phyloP scores from a whole-genome alignment of 2,888 invertebrate species.

The Oscheius myriophilus region DNA sequence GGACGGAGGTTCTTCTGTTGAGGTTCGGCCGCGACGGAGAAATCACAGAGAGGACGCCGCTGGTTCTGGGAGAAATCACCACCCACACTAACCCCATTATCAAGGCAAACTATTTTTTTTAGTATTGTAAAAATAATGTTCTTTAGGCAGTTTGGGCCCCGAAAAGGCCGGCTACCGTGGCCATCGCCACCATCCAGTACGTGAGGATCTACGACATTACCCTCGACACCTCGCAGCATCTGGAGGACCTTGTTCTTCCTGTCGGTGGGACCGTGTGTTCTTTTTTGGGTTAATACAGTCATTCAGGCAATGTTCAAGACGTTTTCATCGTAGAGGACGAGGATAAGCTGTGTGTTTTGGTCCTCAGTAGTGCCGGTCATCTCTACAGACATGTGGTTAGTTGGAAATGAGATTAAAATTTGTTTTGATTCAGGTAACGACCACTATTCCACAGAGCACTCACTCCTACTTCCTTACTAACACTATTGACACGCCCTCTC shows the following conservation, averaged over 20 bases:
- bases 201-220: conserved; percentile 46
- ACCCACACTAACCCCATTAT: conserved; percentile 41
- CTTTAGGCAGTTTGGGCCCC: conserved; percentile 33
- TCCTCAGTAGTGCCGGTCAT: conserved; percentile 37
- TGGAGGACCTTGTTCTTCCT: conserved; percentile 51
- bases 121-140: not conserved
- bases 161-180: conserved; percentile 21
- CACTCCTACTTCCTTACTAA: conserved; percentile 49
- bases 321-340: conserved; percentile 32
- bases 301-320: conserved; percentile 40
- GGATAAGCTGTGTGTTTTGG: conserved; percentile 29
- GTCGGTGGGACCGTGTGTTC: conserved; percentile 27
- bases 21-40: conserved; percentile 44
- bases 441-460: conserved; percentile 25
- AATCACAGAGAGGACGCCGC: conserved; percentile 35
- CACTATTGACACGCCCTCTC: conserved; percentile 27
- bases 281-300: not conserved
- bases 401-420: not conserved
- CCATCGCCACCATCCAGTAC: conserved; percentile 42
- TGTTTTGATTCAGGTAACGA: conserved; percentile 2
- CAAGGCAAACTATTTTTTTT: conserved; percentile 19
- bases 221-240: conserved; percentile 27
- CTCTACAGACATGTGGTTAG: conserved; percentile 38
- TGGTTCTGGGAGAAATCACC: conserved; percentile 9
- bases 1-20: conserved; percentile 39